These are phyloP conservation scores for Cataglyphis rosenhaueri DNA, from an alignment of 2,888 invertebrate genomes.

Conservation along the genomic window DNA sequence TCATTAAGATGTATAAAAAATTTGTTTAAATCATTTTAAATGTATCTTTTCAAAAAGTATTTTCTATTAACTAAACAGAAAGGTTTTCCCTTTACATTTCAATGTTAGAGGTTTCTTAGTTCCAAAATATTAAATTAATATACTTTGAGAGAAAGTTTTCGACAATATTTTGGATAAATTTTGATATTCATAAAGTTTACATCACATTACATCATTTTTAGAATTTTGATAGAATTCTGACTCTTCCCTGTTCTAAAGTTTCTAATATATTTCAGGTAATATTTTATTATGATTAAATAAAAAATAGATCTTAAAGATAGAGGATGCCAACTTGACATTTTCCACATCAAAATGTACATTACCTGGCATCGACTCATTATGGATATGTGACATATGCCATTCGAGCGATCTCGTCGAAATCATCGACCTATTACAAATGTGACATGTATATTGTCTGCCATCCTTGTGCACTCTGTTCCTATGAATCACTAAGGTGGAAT, in stretches of 20 bases:
- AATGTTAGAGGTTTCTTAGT: background rate
- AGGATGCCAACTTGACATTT: background rate
- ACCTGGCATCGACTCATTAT: slow-evolving; percentile 79
- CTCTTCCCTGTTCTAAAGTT: too few relatives aligned
- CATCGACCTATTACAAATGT: slow-evolving; percentile 84
- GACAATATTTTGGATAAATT: too few relatives aligned
- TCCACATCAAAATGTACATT: slow-evolving; percentile 35
- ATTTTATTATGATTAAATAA: too few relatives aligned
- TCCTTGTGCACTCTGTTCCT: slow-evolving; percentile 83
- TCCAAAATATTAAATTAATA: background rate
- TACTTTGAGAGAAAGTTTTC: background rate
- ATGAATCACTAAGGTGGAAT: slow-evolving; percentile 84
- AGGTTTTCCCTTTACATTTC: background rate
- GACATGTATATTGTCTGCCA: slow-evolving; percentile 82
- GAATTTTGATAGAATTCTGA: too few relatives aligned
- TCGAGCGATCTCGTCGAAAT: slow-evolving; percentile 82
- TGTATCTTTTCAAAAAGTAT: background rate
- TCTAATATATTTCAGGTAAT: too few relatives aligned
- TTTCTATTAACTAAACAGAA: background rate
- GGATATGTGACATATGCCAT: slow-evolving; percentile 84
- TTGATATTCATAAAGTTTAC: too few relatives aligned
- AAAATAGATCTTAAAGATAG: background rate
- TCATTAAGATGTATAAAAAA: background rate
- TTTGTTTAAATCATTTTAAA: background rate
- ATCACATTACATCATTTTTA: too few relatives aligned